phyloP scores from a whole-genome alignment of 64 coral and sea anemone genomes.

The Dendronephthya gigantea region DNA sequence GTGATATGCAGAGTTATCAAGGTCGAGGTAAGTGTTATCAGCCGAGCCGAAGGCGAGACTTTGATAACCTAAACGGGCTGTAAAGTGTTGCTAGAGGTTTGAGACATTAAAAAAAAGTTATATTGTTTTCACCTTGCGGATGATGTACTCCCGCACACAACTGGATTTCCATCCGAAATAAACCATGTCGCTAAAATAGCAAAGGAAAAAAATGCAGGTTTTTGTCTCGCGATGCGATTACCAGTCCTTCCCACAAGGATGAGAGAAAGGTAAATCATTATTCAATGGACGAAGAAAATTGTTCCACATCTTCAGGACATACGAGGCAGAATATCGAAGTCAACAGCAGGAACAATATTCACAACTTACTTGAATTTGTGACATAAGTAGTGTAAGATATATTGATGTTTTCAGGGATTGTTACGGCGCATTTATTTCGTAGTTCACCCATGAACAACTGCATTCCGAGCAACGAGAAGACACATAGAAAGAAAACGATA shows the following conservation, averaged over 20 bases:
- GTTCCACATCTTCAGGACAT: too few relatives aligned
- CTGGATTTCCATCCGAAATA: slow-evolving; percentile 31
- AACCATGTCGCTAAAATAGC: slow-evolving; percentile 47
- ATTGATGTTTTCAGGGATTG: neutral
- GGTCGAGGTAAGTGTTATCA: too few relatives aligned
- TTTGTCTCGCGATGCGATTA: neutral
- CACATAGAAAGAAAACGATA: slow-evolving; percentile 70
- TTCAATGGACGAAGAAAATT: too few relatives aligned
- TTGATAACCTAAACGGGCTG: too few relatives aligned
- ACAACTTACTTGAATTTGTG: slow-evolving; percentile 60
- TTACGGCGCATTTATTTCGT: slow-evolving; percentile 59
- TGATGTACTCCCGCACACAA: slow-evolving; percentile 57
- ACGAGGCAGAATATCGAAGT: too few relatives aligned
- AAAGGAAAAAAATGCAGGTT: neutral
- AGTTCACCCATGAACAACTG: slow-evolving; percentile 70
- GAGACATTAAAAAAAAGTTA: neutral
- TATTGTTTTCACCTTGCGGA: slow-evolving; percentile 42
- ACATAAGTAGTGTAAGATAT: neutral
- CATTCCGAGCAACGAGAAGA: slow-evolving; percentile 67
- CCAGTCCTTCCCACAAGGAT: neutral
- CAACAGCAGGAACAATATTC: neutral
- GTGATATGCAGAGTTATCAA: too few relatives aligned
- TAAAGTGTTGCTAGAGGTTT: too few relatives aligned
- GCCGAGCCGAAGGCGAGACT: too few relatives aligned
- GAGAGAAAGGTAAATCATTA: too few relatives aligned